These are phyloP conservation scores for Phymorhynchus buccinoides DNA, from an alignment of 1,140 invertebrate species.

Conservation along the genomic window DNA sequence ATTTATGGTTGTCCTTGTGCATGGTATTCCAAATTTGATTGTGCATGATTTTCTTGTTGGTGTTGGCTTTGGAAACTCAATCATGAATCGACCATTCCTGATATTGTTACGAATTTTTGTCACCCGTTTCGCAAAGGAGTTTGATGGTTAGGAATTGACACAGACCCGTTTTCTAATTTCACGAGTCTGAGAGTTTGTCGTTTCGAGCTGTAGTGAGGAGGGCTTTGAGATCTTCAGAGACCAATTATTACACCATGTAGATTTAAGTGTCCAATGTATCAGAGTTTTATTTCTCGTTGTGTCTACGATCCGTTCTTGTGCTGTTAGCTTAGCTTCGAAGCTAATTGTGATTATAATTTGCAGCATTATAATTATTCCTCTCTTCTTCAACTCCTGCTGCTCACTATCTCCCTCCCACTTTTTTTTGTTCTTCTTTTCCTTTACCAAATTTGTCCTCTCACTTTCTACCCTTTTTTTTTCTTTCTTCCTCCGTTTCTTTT, in stretches of 20 bases:
- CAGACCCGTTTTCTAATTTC: not conserved
- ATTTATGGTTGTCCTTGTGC: not conserved
- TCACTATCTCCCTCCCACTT: not conserved
- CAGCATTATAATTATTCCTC: not conserved
- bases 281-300: not conserved
- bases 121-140: not conserved
- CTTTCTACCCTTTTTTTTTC: not conserved
- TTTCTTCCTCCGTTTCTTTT: not conserved
- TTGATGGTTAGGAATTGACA: not conserved
- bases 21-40: not conserved
- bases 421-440: not conserved
- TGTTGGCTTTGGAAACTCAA: not conserved
- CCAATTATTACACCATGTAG: not conserved
- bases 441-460: too few species aligned
- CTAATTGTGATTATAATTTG: not conserved
- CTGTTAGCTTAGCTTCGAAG: not conserved
- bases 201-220: not conserved
- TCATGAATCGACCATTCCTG: slow-evolving; percentile 11
- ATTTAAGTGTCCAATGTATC: not conserved
- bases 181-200: not conserved
- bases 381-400: not conserved
- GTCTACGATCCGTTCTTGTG: not conserved
- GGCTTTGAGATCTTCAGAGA: not conserved
- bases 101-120: not conserved
- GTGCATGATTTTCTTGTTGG: not conserved